Conservation (phyloP, 2,888 invertebrate genomes). For the Volucella inanis region DNA sequence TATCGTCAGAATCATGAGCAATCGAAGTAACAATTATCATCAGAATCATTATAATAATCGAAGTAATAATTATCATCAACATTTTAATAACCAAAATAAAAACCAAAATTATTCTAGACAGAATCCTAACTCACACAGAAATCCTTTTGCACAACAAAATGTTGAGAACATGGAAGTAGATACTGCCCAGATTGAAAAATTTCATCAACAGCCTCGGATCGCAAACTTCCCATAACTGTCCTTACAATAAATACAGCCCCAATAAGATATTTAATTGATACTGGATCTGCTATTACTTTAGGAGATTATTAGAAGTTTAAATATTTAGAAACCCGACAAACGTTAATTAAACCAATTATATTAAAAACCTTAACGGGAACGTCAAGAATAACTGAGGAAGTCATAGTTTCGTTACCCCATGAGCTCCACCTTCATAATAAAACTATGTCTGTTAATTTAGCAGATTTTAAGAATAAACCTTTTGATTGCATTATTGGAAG, state of each 20-base stretch:
- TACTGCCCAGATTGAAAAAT: constrained; percentile 1
- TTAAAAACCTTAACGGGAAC: constrained; percentile 13
- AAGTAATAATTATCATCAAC: no score
- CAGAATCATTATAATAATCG: constrained; percentile 8
- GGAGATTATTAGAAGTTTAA: constrained; percentile 2
- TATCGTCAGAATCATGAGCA: constrained; percentile 1
- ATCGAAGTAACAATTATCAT: neutral
- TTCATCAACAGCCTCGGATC: constrained; percentile 9
- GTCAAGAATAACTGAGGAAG: constrained; percentile 11
- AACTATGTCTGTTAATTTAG: constrained; percentile 31
- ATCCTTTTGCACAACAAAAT: no score
- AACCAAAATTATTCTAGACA: constrained; percentile 1
- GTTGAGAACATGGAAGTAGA: constrained; percentile 21
- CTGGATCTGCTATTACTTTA: constrained; percentile 32
- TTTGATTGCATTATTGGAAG: no score
- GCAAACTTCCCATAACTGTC: neutral
- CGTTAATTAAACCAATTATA: constrained; percentile 15
- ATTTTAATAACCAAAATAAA: neutral
- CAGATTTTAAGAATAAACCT: constrained; percentile 18
- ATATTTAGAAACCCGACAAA: constrained; percentile 3
- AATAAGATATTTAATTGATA: constrained; percentile 22
- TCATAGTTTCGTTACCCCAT: constrained; percentile 16
- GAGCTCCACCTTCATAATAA: constrained; percentile 10
- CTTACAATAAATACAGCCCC: constrained; percentile 1
- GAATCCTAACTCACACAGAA: neutral